phyloP scores from a whole-genome alignment of 2,888 invertebrate species.

The Nephrotoma appendiculata region DNA sequence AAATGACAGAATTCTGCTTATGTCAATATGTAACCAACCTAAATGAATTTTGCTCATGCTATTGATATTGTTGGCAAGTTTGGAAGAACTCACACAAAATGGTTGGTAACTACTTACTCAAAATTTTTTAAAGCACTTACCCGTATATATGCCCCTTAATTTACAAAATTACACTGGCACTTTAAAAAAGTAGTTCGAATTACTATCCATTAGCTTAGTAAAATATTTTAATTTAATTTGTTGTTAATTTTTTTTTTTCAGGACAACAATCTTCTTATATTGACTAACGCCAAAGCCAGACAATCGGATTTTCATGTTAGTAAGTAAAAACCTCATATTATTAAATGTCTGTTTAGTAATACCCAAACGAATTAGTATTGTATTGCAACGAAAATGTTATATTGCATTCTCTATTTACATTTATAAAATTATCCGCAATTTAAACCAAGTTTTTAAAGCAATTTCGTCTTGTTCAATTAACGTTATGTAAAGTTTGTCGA shows the following conservation, averaged over 20 bases:
- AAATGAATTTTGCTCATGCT: no score
- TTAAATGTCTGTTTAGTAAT: neutral
- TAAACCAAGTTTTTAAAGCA: neutral
- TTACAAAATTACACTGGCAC: no score
- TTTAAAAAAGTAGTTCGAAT: no score
- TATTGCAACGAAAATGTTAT: neutral
- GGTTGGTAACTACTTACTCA: no score
- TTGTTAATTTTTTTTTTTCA: neutral
- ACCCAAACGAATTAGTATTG: neutral
- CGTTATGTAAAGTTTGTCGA: neutral
- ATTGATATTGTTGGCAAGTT: no score
- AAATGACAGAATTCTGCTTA: no score
- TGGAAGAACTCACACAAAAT: no score
- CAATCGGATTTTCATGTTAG: conserved; percentile 7
- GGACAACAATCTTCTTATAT: conserved; percentile 2
- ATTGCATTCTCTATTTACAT: neutral
- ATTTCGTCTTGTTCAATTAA: neutral
- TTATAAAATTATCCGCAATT: conserved; percentile 17
- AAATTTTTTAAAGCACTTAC: no score
- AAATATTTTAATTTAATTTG: neutral
- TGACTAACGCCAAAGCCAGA: conserved; percentile 7
- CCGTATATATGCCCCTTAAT: no score
- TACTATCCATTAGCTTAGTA: no score
- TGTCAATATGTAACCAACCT: no score
- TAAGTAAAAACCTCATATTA: conserved; percentile 6